These are phyloP conservation scores for Takifugu ocellatus DNA, from an alignment of 2,797 vertebrate genomes.

Conservation along the genomic window DNA sequence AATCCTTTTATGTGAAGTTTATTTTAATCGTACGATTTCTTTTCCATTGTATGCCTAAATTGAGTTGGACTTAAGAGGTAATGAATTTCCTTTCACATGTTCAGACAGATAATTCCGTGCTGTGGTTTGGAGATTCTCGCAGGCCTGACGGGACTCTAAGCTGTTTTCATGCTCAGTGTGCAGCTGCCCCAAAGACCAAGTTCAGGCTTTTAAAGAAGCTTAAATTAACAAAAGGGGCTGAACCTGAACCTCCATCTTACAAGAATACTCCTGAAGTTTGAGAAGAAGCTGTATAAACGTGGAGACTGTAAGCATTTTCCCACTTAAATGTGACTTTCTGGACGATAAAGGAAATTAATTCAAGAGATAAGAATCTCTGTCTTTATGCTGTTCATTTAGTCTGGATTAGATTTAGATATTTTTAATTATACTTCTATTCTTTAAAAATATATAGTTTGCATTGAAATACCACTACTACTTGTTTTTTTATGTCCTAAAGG, in stretches of 20 bases:
- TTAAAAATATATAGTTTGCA: too few species aligned
- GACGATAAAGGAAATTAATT: not conserved
- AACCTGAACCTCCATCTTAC: slow-evolving; percentile 32
- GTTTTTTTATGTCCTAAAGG: too few species aligned
- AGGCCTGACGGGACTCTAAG: slow-evolving; percentile 51
- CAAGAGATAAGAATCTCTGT: too few species aligned
- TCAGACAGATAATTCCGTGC: slow-evolving; percentile 44
- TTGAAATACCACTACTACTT: too few species aligned
- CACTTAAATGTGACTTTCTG: not conserved
- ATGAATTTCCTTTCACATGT: slow-evolving; percentile 50
- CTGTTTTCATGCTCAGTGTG: slow-evolving; percentile 54
- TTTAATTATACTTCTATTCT: too few species aligned
- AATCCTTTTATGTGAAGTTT: slow-evolving; percentile 5
- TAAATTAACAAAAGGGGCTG: slow-evolving; percentile 49
- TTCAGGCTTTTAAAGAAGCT: slow-evolving; percentile 56
- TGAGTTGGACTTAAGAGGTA: slow-evolving; percentile 54
- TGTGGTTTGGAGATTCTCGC: slow-evolving; percentile 60
- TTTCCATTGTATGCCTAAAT: slow-evolving; percentile 46
- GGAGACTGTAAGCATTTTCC: slow-evolving; percentile 10
- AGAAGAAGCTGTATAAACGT: slow-evolving; percentile 17
- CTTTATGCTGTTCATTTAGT: not conserved
- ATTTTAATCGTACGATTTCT: slow-evolving; percentile 37
- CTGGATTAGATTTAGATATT: not conserved
- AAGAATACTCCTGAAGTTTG: slow-evolving; percentile 40
- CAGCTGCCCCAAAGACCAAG: slow-evolving; percentile 45